Evolutionary conservation across 2,888 invertebrate species (phyloP), one percentile per base, ranked within the genome.

Genomic region (Gastracanthus pulcherrimus): DNA sequence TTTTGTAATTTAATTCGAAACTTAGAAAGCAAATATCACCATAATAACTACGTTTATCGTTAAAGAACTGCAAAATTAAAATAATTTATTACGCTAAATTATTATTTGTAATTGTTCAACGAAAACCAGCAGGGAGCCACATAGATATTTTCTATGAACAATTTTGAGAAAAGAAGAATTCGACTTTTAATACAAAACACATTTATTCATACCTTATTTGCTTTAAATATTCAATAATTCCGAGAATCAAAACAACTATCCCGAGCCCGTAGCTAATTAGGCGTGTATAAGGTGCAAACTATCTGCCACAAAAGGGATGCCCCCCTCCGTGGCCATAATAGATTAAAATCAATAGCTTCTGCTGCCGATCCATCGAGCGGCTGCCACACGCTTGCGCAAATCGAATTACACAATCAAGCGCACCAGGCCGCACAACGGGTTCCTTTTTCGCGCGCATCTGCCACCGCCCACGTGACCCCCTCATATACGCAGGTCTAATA

Each of bases 331-430:
- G n/a, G n/a, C n/a, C 62, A 23, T 78, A 82, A 82, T 82, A 72
- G 71, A 76, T 60, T 72, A 26, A 77, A 82, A 82, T 82, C 81
- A 75, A 77, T 78, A 78, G 70, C 78, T 82, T n/a, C 64, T 60
- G 77, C 76, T 71, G 64, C 16, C 26, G 72, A 23, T 31, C 72
- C 69, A 48, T 69, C 55, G 41, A 45, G 9, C 36, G 29, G 13
- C 34, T 23, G 36, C 6, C 48, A 6, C 13, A 16, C 36, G 29
- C 71, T 76, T 72, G 41, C 69, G 60, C n/a, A 74, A 81, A 74
- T 77, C 74, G 41, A 77, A 76, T 81, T 81, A 72, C 77, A 23
- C 62, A 77, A 77, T 69, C 48, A 16, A 55, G 62, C 26, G 58
- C 26, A 1, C 29, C n/a, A n/a, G n/a, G 38, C 45, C 45, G 19